phyloP scores from a whole-genome alignment of 2,113 vertebrate species.

The human region GRCh38 chr2:30998001-30998500 shows the following conservation, averaged over 20 bases:
- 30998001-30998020: background rate
- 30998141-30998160: background rate
- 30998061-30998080: background rate
- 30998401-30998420: background rate
- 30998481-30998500: background rate
- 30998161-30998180: background rate
- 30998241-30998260: background rate
- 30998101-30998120: background rate
- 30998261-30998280: background rate
- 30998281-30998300: background rate
- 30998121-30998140: background rate
- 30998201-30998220: background rate
- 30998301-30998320: background rate
- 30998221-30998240: background rate
- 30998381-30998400: background rate
- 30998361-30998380: background rate
- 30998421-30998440: background rate
- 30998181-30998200: background rate
- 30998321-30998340: background rate
- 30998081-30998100: background rate
- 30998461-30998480: background rate
- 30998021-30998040: background rate
- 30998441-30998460: background rate
- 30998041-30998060: background rate
- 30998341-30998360: background rate